Conservation (phyloP, 2,113 vertebrate genomes). For the Halcyon senegalensis region DNA sequence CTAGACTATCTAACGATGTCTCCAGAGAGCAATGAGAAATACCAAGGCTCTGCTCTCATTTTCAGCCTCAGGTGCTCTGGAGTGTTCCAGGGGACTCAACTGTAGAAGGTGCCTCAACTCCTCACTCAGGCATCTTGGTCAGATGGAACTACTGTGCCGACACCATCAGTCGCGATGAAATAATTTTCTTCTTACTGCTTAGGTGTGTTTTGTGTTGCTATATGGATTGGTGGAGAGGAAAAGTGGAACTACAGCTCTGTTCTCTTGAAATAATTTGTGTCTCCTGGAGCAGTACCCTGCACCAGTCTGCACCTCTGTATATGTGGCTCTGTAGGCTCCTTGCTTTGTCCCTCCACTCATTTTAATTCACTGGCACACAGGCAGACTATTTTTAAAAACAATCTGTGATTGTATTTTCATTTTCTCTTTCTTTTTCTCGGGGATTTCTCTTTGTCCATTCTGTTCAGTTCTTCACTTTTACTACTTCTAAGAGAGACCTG, state of each 20-base stretch:
- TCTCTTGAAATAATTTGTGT: not conserved
- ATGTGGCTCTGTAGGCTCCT: not conserved
- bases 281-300: not conserved
- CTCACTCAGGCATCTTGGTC: fast-evolving
- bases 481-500: not conserved
- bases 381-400: not conserved
- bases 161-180: not conserved
- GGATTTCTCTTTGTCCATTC: not conserved
- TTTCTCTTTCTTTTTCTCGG: not conserved
- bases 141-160: not conserved
- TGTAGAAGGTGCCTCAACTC: not conserved
- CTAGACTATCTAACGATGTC: not conserved
- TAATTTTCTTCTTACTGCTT: not conserved
- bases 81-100: not conserved
- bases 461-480: not conserved
- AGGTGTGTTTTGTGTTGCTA: not conserved
- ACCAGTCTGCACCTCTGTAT: not conserved
- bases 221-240: not conserved
- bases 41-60: fast-evolving
- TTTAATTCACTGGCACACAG: not conserved
- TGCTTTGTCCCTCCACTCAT: not conserved
- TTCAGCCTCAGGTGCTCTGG: not conserved
- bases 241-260: not conserved
- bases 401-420: not conserved
- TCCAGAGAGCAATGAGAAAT: not conserved